Base-by-base conservation (phyloP, 2,888 invertebrate species). In the Mactromeris polynyma region DNA sequence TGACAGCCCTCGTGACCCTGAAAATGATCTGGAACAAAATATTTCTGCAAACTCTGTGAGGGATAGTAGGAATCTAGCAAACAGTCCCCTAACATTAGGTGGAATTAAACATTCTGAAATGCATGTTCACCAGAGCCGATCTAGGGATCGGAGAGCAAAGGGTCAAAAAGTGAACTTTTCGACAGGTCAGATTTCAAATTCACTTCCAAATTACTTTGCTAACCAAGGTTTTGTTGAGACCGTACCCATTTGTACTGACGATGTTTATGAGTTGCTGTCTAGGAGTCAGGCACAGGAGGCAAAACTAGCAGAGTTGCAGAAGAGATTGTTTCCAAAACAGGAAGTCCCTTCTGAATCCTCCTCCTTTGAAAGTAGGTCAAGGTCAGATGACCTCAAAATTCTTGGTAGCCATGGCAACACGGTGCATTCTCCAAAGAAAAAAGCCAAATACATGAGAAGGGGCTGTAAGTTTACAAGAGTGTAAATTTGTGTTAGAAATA, bases 201-300 rank as follows among this genome's bases (percentile, higher is more conserved):
- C 89, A 83, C 83, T 89, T 33, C 89, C 86, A 19, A 81, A 40
- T 85, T 82, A 78, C 38, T 85, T 82, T 82, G 73, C 46, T 33
- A 81, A 58, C 7, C 64, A n/a, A 54, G 88, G 84, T 31, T 88
- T 83, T 88, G 88, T 88, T 31, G 88, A 88, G 31, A 79, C 73
- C n/a, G 84, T 88, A 31, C 88, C 88, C 7, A 36, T 78, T 33
- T 84, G 85, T 21, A 86, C 83, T 21, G 89, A 92, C 84, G 92
- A 89, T 88, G 90, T 92, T n/a, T 92, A 89, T 82, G 88, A 92
- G 38, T 58, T 92, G 51, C 79, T 92, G 38, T 81, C 86, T 58
- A 78, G 87, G 83, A 90, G 90, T 73, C 83, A 87, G 82, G 85
- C 84, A n/a, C 90, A 90, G 46, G 90, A 90, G 58, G 81, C 69